phyloP scores from a whole-genome alignment of 2,113 vertebrate genomes.

The Lathamus discolor region DNA sequence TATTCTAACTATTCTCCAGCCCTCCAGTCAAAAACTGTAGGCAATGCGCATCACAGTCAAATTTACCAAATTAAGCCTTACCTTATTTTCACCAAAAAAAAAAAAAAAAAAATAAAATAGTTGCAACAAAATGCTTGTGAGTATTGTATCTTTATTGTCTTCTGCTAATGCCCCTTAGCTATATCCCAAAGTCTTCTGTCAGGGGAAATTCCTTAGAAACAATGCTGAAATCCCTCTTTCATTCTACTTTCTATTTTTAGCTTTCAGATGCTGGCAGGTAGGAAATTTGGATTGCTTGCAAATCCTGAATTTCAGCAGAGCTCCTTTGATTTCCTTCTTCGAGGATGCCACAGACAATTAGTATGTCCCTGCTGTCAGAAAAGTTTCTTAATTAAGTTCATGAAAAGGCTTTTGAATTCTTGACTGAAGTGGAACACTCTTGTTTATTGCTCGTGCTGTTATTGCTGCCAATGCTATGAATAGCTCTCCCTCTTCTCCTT shows the following conservation, averaged over 20 bases:
- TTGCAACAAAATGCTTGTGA: background rate
- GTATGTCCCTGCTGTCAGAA: conserved; percentile 11
- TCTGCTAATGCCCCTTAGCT: background rate
- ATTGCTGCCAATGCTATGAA: background rate
- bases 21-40: background rate
- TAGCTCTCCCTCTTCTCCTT: background rate
- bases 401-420: conserved; percentile 51
- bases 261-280: conserved; percentile 43
- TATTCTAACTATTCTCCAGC: background rate
- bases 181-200: background rate
- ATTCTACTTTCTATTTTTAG: conserved; percentile 27
- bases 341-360: conserved; percentile 46
- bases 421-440: conserved; percentile 54
- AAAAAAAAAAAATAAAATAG: background rate
- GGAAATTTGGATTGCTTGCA: background rate
- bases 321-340: conserved; percentile 33
- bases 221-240: background rate
- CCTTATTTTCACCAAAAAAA: background rate
- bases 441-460: background rate
- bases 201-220: conserved; percentile 5
- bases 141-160: background rate
- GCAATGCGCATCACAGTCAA: background rate
- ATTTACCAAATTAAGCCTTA: background rate
- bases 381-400: conserved; percentile 66
- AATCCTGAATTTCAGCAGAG: conserved; percentile 21